Percentiles rank a stretch among this genome's conserved stretches.
These are phyloP conservation scores for Macrochelys suwanniensis DNA, from an alignment of 2,797 vertebrate species.

Conservation along the genomic window DNA sequence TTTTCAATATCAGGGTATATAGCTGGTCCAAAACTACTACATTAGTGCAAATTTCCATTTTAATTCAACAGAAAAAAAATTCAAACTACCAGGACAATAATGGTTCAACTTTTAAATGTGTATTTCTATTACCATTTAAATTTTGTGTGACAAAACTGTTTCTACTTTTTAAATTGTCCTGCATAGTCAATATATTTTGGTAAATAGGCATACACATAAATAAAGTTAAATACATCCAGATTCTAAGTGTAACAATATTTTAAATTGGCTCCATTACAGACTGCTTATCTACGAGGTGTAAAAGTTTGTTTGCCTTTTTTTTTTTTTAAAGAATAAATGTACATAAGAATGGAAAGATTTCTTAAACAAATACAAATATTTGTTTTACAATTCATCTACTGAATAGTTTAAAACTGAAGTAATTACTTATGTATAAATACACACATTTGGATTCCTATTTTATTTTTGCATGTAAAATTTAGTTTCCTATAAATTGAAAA, in stretches of 20 bases:
- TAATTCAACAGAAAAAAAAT: background rate
- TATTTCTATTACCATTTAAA: background rate
- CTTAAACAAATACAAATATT: background rate
- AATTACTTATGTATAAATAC: background rate
- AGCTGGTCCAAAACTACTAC: background rate
- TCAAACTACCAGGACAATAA: background rate
- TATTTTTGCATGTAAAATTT: background rate
- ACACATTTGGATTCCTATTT: background rate
- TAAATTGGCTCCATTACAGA: background rate
- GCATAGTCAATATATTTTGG: background rate
- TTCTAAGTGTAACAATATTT: background rate
- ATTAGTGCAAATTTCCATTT: background rate
- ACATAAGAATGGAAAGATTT: background rate
- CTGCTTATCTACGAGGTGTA: background rate
- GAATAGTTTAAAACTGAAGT: background rate
- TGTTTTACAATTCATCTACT: background rate
- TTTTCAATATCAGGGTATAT: accelerated
- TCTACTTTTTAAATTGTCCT: background rate
- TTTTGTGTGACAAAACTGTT: background rate
- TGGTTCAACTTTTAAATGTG: background rate
- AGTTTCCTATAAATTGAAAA: background rate
- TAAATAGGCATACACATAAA: background rate
- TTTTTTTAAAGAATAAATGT: background rate
- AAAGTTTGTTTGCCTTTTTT: background rate
- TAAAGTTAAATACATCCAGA: background rate